Evolutionary conservation across 2,888 invertebrate species (phyloP).

Genomic region (Lithophane ornitopus): DNA sequence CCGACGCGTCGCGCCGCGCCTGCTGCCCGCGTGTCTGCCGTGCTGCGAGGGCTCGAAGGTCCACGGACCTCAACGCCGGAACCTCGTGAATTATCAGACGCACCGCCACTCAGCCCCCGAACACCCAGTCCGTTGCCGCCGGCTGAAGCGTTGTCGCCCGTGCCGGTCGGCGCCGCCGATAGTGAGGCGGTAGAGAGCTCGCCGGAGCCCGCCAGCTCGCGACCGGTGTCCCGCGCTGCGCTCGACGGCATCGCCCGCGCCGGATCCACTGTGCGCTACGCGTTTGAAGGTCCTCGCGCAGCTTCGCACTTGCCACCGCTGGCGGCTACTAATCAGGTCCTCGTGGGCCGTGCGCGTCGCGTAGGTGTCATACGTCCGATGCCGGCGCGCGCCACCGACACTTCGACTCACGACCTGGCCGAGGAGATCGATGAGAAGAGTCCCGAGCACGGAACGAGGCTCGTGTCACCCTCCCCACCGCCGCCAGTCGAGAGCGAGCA

Average conservation of each 20-base stretch:
- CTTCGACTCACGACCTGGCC: slow-evolving; percentile 62
- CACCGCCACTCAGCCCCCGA: slow-evolving; percentile 72
- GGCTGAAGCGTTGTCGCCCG: slow-evolving; percentile 90
- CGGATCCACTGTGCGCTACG: slow-evolving; percentile 92
- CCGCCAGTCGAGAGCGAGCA: slow-evolving; percentile 81
- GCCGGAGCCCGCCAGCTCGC: slow-evolving; percentile 75
- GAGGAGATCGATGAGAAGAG: slow-evolving; percentile 66
- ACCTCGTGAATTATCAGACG: slow-evolving; percentile 70
- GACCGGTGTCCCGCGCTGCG: slow-evolving; percentile 90
- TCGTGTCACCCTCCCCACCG: slow-evolving; percentile 70
- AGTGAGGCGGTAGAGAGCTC: slow-evolving; percentile 70
- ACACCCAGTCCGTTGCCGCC: slow-evolving; percentile 86
- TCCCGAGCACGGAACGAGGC: slow-evolving; percentile 67
- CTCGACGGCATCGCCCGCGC: slow-evolving; percentile 92
- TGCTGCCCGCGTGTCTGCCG: slow-evolving; percentile 86
- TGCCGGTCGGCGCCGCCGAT: slow-evolving; percentile 82
- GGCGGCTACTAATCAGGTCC: slow-evolving; percentile 83
- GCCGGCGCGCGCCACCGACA: slow-evolving; percentile 75
- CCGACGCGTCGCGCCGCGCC: slow-evolving; percentile 90
- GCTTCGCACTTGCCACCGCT: slow-evolving; percentile 83
- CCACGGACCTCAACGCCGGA: slow-evolving; percentile 82
- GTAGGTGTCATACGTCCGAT: slow-evolving; percentile 91
- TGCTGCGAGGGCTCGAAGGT: slow-evolving; percentile 80
- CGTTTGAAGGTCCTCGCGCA: slow-evolving; percentile 85
- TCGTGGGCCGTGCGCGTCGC: slow-evolving; percentile 84